phyloP scores from a whole-genome alignment of 2,113 vertebrate genomes.

The Anolis sagrei region DNA sequence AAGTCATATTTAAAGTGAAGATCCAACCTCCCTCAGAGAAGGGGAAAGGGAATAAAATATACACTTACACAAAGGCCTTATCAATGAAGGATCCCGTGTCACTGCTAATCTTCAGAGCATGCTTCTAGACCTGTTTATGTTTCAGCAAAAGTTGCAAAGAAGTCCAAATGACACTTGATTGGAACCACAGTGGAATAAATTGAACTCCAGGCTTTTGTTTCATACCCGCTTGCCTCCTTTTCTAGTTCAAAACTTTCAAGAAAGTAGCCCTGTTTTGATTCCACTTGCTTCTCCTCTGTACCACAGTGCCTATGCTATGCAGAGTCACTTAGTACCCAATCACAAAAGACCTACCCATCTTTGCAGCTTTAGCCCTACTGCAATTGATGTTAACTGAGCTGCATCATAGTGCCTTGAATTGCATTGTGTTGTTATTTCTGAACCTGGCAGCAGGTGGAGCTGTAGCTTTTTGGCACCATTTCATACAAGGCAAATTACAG shows the following conservation, averaged over 20 bases:
- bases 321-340: neutral
- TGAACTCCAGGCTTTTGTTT: neutral
- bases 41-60: neutral
- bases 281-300: neutral
- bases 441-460: neutral
- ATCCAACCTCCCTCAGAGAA: neutral
- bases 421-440: neutral
- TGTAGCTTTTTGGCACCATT: neutral
- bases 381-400: neutral
- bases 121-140: neutral
- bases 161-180: neutral
- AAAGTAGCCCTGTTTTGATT: neutral
- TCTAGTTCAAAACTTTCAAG: neutral
- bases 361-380: neutral
- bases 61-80: neutral
- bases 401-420: neutral
- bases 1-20: neutral
- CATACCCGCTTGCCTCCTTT: neutral
- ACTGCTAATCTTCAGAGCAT: neutral
- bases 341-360: neutral
- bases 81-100: constrained; percentile 4
- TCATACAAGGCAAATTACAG: neutral
- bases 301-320: neutral
- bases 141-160: neutral
- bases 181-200: neutral